phyloP scores from a whole-genome alignment of 1,140 invertebrate species.

The Eufriesea mexicana region DNA sequence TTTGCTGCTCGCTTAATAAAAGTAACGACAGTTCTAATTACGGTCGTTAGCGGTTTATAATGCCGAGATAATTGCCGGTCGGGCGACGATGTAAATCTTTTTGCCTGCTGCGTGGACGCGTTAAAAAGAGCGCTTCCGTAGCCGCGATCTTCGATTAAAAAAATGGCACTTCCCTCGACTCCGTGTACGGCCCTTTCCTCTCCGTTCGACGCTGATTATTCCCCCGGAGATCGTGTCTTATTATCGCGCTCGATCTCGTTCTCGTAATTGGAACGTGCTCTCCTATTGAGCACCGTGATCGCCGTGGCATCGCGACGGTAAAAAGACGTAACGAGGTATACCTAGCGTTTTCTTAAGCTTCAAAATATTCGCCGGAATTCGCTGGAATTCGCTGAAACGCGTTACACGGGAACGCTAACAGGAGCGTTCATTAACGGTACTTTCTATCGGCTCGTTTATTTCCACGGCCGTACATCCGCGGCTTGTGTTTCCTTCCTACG shows the following conservation, averaged over 20 bases:
- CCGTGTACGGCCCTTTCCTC: background rate
- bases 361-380: background rate
- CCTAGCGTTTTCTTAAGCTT: background rate
- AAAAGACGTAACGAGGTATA: background rate
- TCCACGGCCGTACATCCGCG: conserved; percentile 11
- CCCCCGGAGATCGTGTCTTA: background rate
- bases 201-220: background rate
- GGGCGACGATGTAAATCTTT: conserved; percentile 34
- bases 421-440: conserved; percentile 12
- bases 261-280: too few species aligned
- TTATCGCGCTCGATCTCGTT: too few species aligned
- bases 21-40: conserved; percentile 54
- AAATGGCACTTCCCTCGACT: background rate
- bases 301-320: too few species aligned
- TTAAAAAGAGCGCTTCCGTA: conserved; percentile 3
- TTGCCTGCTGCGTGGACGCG: background rate
- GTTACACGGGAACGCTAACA: background rate
- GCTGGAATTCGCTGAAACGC: too few species aligned
- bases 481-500: conserved; percentile 9
- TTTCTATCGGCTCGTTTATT: background rate
- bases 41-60: conserved; percentile 45
- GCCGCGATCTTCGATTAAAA: background rate
- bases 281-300: too few species aligned
- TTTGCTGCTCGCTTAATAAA: conserved; percentile 42
- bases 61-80: conserved; percentile 29